Evolutionary conservation across 2,113 vertebrate species (phyloP).

Genomic region (Cichladusa arquata): DNA sequence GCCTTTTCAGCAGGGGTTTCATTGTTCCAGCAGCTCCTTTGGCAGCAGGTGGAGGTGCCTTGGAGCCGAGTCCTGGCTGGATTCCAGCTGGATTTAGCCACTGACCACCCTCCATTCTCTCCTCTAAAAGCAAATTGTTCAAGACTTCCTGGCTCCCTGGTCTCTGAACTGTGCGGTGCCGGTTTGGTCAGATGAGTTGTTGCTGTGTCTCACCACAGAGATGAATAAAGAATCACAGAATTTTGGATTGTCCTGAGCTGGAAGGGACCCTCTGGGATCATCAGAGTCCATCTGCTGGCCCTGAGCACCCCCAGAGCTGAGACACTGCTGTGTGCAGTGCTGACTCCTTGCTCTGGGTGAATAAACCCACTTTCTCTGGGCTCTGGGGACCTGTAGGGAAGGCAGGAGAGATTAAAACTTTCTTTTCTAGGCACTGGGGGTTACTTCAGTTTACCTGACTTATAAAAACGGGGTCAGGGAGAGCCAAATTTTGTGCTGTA

Average conservation of each 20-base stretch:
- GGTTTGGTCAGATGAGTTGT: neutral
- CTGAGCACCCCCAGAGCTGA: neutral
- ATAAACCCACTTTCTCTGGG: neutral
- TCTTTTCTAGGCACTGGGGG: neutral
- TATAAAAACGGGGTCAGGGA: neutral
- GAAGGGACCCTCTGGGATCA: neutral
- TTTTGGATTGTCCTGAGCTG: neutral
- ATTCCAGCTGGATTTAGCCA: neutral
- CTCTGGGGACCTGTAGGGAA: neutral
- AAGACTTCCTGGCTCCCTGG: neutral
- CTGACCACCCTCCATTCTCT: conserved; percentile 18
- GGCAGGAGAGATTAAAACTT: neutral
- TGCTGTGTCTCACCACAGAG: neutral
- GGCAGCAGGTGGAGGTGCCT: neutral
- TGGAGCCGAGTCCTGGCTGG: neutral
- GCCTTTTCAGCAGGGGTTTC: neutral
- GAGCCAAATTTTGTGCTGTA: neutral
- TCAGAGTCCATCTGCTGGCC: neutral
- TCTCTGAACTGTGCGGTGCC: neutral
- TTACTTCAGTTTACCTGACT: neutral
- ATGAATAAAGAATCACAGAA: neutral
- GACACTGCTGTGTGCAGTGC: neutral
- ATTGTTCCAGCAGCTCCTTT: neutral
- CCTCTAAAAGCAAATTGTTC: neutral
- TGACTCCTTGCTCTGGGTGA: neutral